Conservation (phyloP, 2,888 invertebrate genomes). For the Apamea epomidion region DNA sequence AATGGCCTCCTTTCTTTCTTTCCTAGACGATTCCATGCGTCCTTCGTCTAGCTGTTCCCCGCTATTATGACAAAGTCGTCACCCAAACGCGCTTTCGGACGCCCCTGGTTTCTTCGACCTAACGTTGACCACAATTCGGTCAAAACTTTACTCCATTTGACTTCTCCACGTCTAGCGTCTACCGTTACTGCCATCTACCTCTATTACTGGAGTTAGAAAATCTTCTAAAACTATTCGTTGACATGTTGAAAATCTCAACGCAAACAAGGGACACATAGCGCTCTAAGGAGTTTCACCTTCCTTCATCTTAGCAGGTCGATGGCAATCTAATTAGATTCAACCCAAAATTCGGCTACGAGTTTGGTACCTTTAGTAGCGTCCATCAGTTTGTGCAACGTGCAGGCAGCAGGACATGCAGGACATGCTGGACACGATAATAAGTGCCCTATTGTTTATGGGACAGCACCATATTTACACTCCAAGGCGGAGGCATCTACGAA, state of each 20-base stretch:
- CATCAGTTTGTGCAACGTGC: no score
- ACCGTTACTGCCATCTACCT: neutral
- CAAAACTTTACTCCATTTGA: neutral
- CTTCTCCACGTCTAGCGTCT: no score
- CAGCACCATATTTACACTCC: neutral
- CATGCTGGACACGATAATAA: neutral
- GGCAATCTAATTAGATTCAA: neutral
- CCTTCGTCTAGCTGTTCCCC: neutral
- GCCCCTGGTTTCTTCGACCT: neutral
- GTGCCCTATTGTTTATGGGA: neutral
- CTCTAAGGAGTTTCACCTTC: neutral
- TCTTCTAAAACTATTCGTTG: neutral
- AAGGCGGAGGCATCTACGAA: neutral
- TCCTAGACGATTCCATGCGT: neutral
- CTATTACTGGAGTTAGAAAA: neutral
- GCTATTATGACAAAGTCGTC: neutral
- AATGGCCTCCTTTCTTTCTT: neutral
- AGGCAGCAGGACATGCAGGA: no score
- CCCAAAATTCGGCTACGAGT: neutral
- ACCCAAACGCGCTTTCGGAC: neutral
- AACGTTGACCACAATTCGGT: no score
- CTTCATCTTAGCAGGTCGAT: neutral
- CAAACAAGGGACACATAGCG: neutral
- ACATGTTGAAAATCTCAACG: neutral
- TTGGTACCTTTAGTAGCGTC: neutral